Evolutionary conservation across 2,888 invertebrate genomes (phyloP).

Genomic region (Ormia ochracea): DNA sequence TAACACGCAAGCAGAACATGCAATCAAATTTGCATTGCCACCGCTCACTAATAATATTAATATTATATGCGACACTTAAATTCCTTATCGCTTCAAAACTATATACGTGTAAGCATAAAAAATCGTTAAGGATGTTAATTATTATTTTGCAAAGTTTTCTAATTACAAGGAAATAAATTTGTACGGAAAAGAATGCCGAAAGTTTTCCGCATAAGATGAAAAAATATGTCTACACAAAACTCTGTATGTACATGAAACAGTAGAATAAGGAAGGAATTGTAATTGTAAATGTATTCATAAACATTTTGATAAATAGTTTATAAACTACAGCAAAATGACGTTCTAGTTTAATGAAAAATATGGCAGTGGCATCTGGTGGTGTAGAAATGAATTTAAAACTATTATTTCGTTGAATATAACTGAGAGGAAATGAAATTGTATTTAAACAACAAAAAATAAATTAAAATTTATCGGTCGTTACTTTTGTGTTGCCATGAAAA

Average conservation of each 20-base stretch:
- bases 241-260: too few relatives aligned
- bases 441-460: background rate
- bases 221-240: background rate
- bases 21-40: conserved; percentile 19
- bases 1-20: conserved; percentile 39
- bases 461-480: background rate
- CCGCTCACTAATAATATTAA: background rate
- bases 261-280: too few relatives aligned
- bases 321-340: background rate
- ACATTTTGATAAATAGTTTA: background rate
- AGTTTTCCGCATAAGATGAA: background rate
- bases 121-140: conserved; percentile 55
- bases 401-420: background rate
- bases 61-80: background rate
- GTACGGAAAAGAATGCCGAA: background rate
- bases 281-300: too few relatives aligned
- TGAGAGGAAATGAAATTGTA: background rate
- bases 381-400: background rate
- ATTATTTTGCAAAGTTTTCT: conserved; percentile 56
- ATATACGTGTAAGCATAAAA: background rate
- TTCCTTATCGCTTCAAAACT: conserved; percentile 18
- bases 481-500: background rate
- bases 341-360: background rate
- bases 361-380: background rate
- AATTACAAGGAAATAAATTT: conserved; percentile 52